A percentile compares a stretch with the other conserved stretches of the same genome.
Evolutionary conservation across 2,113 vertebrate species (phyloP).

Genomic region (Pristiophorus japonicus): DNA sequence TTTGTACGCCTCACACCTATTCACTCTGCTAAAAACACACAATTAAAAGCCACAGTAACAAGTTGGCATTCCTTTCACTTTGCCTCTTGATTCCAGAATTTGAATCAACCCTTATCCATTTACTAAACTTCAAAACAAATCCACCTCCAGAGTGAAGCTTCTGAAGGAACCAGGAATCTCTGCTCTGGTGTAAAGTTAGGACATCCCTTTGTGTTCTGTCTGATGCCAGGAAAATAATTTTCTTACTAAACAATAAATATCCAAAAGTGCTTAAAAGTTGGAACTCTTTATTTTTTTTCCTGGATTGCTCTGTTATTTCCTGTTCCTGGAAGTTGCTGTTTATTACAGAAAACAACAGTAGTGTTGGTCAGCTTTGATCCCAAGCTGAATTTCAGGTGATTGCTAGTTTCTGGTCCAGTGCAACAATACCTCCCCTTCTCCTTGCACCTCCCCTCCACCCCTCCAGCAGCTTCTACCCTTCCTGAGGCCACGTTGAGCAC

Average conservation of each 20-base stretch:
- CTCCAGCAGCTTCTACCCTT: slow-evolving; percentile 19
- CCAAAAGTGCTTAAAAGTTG: slow-evolving; percentile 10
- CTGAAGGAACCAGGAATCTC: slow-evolving; percentile 10
- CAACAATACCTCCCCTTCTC: slow-evolving; percentile 44
- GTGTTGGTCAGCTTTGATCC: slow-evolving; percentile 40
- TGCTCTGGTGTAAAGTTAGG: slow-evolving; percentile 18
- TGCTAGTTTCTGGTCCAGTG: slow-evolving; percentile 43
- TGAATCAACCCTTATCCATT: background rate
- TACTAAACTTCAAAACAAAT: background rate
- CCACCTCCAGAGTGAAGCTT: background rate
- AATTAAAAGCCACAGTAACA: background rate
- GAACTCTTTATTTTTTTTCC: slow-evolving; percentile 36
- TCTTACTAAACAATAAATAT: slow-evolving; percentile 36
- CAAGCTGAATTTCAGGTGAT: slow-evolving; percentile 44
- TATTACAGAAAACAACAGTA: slow-evolving; percentile 31
- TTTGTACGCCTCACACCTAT: background rate
- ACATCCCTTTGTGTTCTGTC: slow-evolving; percentile 32
- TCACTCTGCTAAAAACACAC: background rate
- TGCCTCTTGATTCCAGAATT: background rate
- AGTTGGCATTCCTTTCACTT: background rate
- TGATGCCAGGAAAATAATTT: slow-evolving; percentile 29
- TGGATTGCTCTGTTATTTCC: slow-evolving; percentile 4
- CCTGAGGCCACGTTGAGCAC: background rate
- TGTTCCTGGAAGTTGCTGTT: background rate
- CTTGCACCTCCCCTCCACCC: slow-evolving; percentile 40